Conservation (phyloP, 2,113 vertebrate genomes). For the Plecotus auritus region DNA sequence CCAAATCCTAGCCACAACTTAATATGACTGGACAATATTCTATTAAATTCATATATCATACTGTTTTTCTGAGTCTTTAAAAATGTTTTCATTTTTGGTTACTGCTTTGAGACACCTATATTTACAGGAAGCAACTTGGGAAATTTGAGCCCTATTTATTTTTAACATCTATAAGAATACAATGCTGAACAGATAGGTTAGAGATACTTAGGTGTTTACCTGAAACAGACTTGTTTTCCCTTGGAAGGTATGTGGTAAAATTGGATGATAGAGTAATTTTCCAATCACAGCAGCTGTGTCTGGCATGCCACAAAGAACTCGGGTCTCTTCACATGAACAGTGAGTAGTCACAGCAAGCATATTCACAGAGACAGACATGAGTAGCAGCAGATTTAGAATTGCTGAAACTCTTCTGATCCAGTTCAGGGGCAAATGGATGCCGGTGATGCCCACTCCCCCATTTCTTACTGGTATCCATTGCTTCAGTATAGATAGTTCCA, state of each 20-base stretch:
- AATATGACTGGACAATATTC: background rate
- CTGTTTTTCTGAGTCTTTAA: background rate
- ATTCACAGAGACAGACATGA: background rate
- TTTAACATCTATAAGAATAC: background rate
- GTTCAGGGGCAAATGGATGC: background rate
- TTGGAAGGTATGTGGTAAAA: background rate
- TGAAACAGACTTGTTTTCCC: background rate
- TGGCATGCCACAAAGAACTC: background rate
- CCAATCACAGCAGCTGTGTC: background rate
- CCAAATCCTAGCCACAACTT: background rate
- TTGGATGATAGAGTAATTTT: background rate
- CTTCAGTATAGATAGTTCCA: background rate
- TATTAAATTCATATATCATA: background rate
- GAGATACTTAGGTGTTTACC: background rate
- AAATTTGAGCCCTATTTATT: background rate
- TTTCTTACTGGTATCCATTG: background rate
- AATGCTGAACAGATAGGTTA: background rate
- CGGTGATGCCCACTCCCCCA: fast-evolving
- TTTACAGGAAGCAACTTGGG: background rate
- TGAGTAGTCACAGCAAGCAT: background rate
- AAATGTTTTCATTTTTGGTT: background rate
- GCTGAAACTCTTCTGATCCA: background rate
- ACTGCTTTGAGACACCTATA: background rate
- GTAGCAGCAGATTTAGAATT: background rate
- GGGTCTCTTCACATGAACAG: background rate